These are phyloP conservation scores for Gavialis gangeticus DNA, from an alignment of 2,113 vertebrate species.

Conservation along the genomic window DNA sequence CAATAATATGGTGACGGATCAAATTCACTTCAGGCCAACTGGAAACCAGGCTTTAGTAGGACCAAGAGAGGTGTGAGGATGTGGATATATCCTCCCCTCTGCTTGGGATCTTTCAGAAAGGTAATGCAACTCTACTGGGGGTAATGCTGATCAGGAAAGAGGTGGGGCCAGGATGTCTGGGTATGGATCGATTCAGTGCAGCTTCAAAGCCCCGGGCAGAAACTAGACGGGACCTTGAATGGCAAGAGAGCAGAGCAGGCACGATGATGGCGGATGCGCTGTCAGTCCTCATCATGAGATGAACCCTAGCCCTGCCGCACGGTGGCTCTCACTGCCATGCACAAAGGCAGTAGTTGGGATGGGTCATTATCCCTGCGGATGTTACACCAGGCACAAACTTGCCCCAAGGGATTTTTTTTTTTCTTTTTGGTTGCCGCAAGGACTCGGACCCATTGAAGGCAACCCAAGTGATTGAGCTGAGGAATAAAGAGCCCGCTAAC, in stretches of 20 bases:
- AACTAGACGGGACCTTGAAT: not conserved
- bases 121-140: not conserved
- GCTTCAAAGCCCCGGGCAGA: not conserved
- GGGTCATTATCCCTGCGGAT: not conserved
- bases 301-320: not conserved
- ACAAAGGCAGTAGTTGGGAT: not conserved
- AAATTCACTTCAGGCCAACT: not conserved
- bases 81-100: not conserved
- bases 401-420: not conserved
- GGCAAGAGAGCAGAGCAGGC: not conserved
- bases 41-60: not conserved
- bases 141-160: not conserved
- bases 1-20: not conserved
- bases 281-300: not conserved
- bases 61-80: not conserved
- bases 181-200: not conserved
- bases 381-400: not conserved
- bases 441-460: not conserved
- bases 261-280: not conserved
- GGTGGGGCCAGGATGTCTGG: not conserved
- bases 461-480: slow-evolving; percentile 21
- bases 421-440: accelerated
- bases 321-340: not conserved
- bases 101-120: accelerated
- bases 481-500: not conserved